Evolutionary conservation across 2,888 invertebrate species (phyloP), one percentile per base, ranked within the genome.

Genomic region (Dendrolimus pini): DNA sequence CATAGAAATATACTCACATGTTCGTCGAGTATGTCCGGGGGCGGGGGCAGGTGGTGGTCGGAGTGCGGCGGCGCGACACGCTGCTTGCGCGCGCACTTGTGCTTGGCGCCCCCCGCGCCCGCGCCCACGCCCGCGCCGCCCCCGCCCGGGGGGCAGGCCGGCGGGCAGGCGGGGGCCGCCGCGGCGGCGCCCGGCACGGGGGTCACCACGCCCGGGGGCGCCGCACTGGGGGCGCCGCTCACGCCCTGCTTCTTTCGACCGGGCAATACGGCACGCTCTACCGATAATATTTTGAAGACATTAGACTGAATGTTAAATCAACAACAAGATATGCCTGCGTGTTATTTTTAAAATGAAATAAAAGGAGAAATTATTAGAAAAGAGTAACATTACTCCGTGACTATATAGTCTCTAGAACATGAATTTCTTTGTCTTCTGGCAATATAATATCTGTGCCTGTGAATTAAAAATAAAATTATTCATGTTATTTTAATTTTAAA

Each of bases 31-130:
- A 88, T 85, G 71, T 89, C 89, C 2, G 85, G 87, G 83, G 86
- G 89, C 72, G 88, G 89, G 71, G 88, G 89, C 71, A 88, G 82
- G 80, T 90, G 85, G 79, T 90, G 84, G 84, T 89, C 89, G 70
- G 84, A 77, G 74, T 82, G 82, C 9, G 83, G 78, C 60, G 85
- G 82, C 65, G 83, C 82, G 63, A 74, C 70, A 61, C 88, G 83
- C 67, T 85, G 85, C 70, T 89, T 91, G 70, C 90, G 87, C 67
- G 85, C 68, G 73, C 90, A 78, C 80, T 92, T 87, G 80, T 85
- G 86, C 76, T 84, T 82, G 71, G 71, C 62, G 73, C 74, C 63
- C 66, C 64, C 58, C 57, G 65, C 66, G 30, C 60, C 59, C 58
- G 65, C 56, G 54, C 9, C 47, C 47, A 47, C 47, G 65, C 63